Evolutionary conservation across 2,797 vertebrate species (phyloP).

Genomic region (Mastacembelus armatus): DNA sequence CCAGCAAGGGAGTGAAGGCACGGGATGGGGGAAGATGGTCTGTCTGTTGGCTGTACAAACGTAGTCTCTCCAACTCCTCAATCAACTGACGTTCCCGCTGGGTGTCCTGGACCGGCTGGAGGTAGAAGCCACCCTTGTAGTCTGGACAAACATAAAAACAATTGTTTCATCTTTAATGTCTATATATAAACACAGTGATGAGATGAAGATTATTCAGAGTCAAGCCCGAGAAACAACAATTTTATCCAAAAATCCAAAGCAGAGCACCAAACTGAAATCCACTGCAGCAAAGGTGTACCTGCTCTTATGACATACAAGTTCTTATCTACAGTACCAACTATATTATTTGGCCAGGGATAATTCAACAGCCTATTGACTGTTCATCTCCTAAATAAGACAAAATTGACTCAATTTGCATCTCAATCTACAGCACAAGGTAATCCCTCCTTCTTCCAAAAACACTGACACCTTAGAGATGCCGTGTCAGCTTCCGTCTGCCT

Average conservation of each 20-base stretch:
- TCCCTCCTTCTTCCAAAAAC: background rate
- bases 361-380: background rate
- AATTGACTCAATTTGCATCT: background rate
- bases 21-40: slow-evolving; percentile 75
- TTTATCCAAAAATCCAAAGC: too few species aligned
- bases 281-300: background rate
- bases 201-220: slow-evolving; percentile 5
- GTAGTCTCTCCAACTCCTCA: slow-evolving; percentile 78
- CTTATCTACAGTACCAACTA: background rate
- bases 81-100: slow-evolving; percentile 71
- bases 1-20: slow-evolving; percentile 87
- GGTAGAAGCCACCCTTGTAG: slow-evolving; percentile 92
- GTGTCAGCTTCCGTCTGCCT: slow-evolving; percentile 4
- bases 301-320: background rate
- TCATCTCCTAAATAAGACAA: background rate
- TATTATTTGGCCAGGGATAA: background rate
- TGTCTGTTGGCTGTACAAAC: slow-evolving; percentile 71
- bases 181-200: background rate
- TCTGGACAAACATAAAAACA: slow-evolving; percentile 80
- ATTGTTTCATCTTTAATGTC: background rate
- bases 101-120: slow-evolving; percentile 85
- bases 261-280: background rate
- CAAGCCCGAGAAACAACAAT: too few species aligned
- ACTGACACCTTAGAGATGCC: background rate
- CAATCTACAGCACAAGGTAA: background rate